phyloP scores from a whole-genome alignment of 2,888 invertebrate genomes.

The Papilio elwesi region DNA sequence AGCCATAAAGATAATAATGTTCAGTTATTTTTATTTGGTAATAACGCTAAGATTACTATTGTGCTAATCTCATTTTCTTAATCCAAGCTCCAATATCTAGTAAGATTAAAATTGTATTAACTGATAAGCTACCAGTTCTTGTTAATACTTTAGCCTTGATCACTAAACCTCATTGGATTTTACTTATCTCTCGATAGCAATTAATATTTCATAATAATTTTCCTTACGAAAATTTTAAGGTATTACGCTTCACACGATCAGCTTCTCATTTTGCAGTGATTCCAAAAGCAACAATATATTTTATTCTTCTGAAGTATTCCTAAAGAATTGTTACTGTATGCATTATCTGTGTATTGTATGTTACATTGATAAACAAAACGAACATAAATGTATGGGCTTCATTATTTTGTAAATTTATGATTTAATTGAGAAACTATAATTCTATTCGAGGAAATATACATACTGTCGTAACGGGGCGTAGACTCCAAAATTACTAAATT shows the following conservation, averaged over 20 bases:
- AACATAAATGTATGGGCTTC: background rate
- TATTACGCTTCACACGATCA: too few relatives aligned
- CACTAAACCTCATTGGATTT: slow-evolving; percentile 11
- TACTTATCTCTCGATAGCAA: slow-evolving; percentile 23
- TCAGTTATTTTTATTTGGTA: background rate
- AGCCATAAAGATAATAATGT: background rate
- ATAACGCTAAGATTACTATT: slow-evolving; percentile 4
- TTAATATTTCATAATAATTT: background rate
- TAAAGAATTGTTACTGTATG: too few relatives aligned
- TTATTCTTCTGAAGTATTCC: too few relatives aligned
- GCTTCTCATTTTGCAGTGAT: too few relatives aligned
- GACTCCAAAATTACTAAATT: too few relatives aligned
- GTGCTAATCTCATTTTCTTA: background rate
- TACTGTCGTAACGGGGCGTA: too few relatives aligned
- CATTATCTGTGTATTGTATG: too few relatives aligned
- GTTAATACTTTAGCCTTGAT: slow-evolving; percentile 18
- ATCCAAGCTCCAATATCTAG: background rate
- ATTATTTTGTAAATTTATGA: too few relatives aligned
- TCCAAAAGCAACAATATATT: too few relatives aligned
- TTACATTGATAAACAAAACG: too few relatives aligned
- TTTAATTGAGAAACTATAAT: too few relatives aligned
- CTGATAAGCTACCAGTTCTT: slow-evolving; percentile 20
- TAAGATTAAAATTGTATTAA: slow-evolving; percentile 18
- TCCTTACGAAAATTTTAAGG: background rate
- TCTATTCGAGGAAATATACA: too few relatives aligned